Base-by-base conservation (phyloP, 1,140 invertebrate genomes). In the Cotesia glomerata region DNA sequence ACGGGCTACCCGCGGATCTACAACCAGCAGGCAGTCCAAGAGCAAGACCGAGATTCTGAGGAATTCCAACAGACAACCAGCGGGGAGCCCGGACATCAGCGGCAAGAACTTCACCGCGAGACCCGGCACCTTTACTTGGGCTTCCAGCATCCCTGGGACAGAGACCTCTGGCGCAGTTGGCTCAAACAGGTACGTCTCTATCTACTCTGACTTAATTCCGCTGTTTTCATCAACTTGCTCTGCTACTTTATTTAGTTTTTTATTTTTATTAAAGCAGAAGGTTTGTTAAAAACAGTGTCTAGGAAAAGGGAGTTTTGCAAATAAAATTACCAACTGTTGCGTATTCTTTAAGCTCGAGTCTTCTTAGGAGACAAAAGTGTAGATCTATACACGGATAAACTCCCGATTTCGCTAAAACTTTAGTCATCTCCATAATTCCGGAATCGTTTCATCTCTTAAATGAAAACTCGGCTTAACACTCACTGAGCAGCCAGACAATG, bases 141-240 rank as follows among this genome's bases (percentile, higher is more conserved):
- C 34, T 91, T 91, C 77, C 89, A 89, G 71, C 88, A 90, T 67
- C 84, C 89, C 45, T 91, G 90, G 90, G 90, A 91, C 76, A 84
- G 90, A 68, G 90, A 91, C 69, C 84, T 91, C 73, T 92, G 91
- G 91, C 88, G 88, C 52, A 79, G 79, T 66, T 91, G 91, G 91
- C 80, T 92, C 13, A 89, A 89, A 81, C 86, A 91, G 87, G 91
- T 91, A 84, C 81, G 77, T 32, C 8, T 61, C 13, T 39, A 68
- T 14, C 16, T 4, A 16, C 13, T n/a, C 45, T 35, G 11, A 56
- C 36, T 56, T 34, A 14, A 58, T 39, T 56, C 34, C 16, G 18
- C 16, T 4, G 13, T 62, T 18, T 18, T 62, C 32, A 7, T 45
- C 39, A 45, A 1, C 39, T 11, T 45, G 39, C 39, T 45, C 39